Evolutionary conservation across 2,797 vertebrate genomes (phyloP).

Genomic region (Paguma larvata): DNA sequence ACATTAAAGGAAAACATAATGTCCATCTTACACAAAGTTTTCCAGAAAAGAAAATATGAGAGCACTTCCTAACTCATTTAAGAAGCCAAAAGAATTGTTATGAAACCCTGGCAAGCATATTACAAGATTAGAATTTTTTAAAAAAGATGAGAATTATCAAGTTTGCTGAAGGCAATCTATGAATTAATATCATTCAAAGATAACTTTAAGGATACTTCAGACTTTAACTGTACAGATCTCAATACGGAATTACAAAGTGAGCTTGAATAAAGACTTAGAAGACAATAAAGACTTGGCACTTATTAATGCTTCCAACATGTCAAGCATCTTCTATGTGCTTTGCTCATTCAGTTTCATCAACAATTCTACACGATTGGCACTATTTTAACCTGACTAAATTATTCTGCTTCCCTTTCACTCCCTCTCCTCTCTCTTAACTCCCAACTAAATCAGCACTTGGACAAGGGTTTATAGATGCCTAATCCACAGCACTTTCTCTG

Average conservation of each 20-base stretch:
- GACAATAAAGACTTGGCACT: background rate
- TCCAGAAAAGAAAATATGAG: background rate
- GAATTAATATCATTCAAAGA: background rate
- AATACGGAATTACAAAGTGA: background rate
- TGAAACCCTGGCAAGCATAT: background rate
- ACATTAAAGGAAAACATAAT: background rate
- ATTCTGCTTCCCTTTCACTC: background rate
- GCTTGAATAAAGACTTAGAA: background rate
- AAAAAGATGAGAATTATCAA: background rate
- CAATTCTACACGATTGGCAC: background rate
- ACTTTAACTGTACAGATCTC: background rate
- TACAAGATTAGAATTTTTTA: background rate
- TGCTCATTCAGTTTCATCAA: background rate
- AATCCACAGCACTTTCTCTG: background rate
- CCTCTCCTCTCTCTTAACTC: background rate
- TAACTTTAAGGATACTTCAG: background rate
- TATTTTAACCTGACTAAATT: background rate
- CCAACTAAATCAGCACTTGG: background rate
- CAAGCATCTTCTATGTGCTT: background rate
- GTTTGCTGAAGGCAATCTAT: background rate
- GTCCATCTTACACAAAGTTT: background rate
- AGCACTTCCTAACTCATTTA: background rate
- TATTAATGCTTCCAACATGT: background rate
- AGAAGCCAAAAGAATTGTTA: conserved; percentile 6
- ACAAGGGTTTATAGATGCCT: background rate